Percentiles rank a stretch among this genome's conserved stretches.
These are phyloP conservation scores for Brienomyrus longianalis DNA, from an alignment of 2,113 vertebrate species.

Conservation along the genomic window DNA sequence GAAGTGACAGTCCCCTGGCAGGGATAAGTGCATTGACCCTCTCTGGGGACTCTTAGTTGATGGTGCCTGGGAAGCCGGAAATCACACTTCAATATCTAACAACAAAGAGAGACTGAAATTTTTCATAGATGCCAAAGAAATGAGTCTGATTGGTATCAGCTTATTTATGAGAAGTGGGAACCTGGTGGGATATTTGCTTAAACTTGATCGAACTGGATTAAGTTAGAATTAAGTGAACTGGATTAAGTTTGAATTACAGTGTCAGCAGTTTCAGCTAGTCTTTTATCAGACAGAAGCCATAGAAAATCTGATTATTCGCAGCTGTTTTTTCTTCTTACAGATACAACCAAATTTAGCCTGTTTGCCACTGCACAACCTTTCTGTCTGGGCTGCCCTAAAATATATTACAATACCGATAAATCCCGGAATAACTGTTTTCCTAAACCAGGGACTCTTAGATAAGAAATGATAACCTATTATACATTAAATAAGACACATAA, in stretches of 20 bases:
- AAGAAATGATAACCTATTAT: neutral
- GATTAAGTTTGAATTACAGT: too few relatives aligned
- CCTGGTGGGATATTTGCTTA: constrained; percentile 41
- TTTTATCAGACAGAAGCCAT: constrained; percentile 12
- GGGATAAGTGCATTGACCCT: neutral
- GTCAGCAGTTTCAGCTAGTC: constrained; percentile 35
- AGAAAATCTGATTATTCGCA: constrained; percentile 12
- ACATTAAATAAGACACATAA: neutral
- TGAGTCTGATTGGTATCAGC: constrained; percentile 37
- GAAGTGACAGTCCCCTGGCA: neutral
- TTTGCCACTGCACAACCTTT: neutral
- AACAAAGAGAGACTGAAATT: constrained; percentile 44
- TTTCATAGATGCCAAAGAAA: constrained; percentile 46
- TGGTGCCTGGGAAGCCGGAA: neutral
- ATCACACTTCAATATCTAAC: constrained; percentile 24
- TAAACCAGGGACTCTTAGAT: neutral
- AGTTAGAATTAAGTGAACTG: constrained; percentile 39
- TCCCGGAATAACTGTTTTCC: neutral
- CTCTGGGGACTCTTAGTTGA: neutral
- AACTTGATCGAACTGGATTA: constrained; percentile 49
- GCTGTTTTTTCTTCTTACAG: neutral
- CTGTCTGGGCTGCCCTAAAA: neutral
- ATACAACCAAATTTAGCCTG: neutral
- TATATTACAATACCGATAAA: neutral
- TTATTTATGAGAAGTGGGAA: constrained; percentile 35